Conservation (phyloP, 1,140 invertebrate species). For the Aphaenogaster floridana region DNA sequence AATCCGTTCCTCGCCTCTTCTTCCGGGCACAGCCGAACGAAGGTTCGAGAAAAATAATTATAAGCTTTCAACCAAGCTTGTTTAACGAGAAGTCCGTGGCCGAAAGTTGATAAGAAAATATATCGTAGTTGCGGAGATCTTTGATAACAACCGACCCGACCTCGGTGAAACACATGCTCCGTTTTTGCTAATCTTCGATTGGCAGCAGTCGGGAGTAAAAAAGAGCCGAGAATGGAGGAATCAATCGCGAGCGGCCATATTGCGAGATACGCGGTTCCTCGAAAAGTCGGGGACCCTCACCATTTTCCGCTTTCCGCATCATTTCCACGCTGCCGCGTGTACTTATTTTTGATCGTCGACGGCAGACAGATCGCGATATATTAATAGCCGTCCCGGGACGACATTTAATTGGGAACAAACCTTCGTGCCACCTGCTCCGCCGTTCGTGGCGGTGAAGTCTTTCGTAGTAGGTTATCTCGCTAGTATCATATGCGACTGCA, state of each 20-base stretch:
- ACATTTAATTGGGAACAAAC: conserved; percentile 51
- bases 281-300: background rate
- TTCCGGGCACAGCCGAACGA: too few species aligned
- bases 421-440: conserved; percentile 32
- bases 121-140: too few species aligned
- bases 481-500: conserved; percentile 7
- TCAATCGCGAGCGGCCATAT: background rate
- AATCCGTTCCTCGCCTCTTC: background rate
- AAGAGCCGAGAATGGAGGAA: background rate
- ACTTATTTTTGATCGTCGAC: background rate
- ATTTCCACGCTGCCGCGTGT: background rate
- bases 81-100: too few species aligned
- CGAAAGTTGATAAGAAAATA: too few species aligned
- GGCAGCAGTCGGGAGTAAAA: too few species aligned
- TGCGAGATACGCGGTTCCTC: background rate
- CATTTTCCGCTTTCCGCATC: background rate
- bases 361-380: background rate
- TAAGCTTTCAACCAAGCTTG: too few species aligned
- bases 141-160: too few species aligned
- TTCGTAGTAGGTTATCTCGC: conserved; percentile 64
- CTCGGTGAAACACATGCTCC: too few species aligned
- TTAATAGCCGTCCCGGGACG: conserved; percentile 7
- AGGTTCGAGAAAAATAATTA: background rate
- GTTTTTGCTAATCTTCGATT: too few species aligned
- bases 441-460: background rate